Evolutionary conservation across 2,888 invertebrate species (phyloP), one percentile per base, ranked within the genome.

Genomic region (Trichopria drosophilae): DNA sequence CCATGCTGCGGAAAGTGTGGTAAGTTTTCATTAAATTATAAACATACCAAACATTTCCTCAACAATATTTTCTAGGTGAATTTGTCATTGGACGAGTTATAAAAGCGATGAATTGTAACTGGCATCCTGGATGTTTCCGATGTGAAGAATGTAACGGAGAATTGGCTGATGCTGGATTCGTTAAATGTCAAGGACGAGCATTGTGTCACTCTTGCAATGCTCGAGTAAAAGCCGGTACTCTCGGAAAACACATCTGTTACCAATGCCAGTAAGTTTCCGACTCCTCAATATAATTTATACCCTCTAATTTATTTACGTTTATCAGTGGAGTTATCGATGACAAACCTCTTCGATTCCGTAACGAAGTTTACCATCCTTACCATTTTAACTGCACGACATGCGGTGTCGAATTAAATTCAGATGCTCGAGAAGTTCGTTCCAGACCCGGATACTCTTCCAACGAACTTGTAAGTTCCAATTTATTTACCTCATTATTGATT

Each of bases 11-110:
- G 87, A 77, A 81, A 82, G 80, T 88, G 87, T 63, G 86, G 86
- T 83, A 76, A 70, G 61, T n/a, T n/a, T n/a, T n/a, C n/a, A n/a
- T n/a, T n/a, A 28, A 48, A 43, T 29, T 44, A 31, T n/a, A n/a
- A n/a, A n/a, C n/a, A n/a, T n/a, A n/a, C n/a, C n/a, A n/a, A n/a
- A n/a, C n/a, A n/a, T n/a, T n/a, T n/a, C n/a, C n/a, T n/a, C n/a
- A n/a, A n/a, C n/a, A 12, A 44, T 39, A 7, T 20, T 43, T 53
- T 64, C 5, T 70, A 88, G 88, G 88, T 18, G 95, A 96, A 77
- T 99, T 99, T 75, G 93, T 99, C 53, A 94, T 98, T 72, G 99
- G 99, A 0, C 86, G 99, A 50, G 99, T 99, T 35, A 99, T 99
- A 72, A 99, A 99, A 76, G 99, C 99, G 1, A 97, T 99, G 95